Conservation (phyloP, 2,888 invertebrate genomes). For the Pollenia griseotomentosa region DNA sequence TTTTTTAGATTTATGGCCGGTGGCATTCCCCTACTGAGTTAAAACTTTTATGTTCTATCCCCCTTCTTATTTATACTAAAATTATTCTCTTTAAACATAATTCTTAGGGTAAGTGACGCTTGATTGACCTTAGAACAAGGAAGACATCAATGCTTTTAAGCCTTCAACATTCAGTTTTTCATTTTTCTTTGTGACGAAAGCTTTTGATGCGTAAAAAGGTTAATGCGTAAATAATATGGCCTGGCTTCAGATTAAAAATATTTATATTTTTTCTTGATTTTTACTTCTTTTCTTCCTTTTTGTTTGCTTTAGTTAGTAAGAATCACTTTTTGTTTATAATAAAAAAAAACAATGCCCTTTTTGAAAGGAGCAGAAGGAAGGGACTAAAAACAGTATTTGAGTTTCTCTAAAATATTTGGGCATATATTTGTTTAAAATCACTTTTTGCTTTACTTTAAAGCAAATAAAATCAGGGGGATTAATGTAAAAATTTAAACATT, state of each 20-base stretch:
- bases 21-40: constrained; percentile 27
- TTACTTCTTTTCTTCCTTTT: background rate
- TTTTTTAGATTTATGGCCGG: constrained; percentile 50
- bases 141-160: constrained; percentile 18
- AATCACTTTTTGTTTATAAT: constrained; percentile 10
- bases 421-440: constrained; percentile 27
- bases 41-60: constrained; percentile 48
- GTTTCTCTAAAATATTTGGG: constrained; percentile 16
- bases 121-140: constrained; percentile 58
- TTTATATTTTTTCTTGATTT: constrained; percentile 11
- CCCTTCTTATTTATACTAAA: background rate
- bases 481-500: constrained; percentile 32
- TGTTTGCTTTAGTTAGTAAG: background rate
- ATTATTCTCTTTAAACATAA: constrained; percentile 14
- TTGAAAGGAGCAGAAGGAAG: background rate
- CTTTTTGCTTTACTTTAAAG: constrained; percentile 52
- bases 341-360: background rate
- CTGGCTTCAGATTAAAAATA: background rate
- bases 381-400: constrained; percentile 19
- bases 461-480: constrained; percentile 50
- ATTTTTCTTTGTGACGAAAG: constrained; percentile 38
- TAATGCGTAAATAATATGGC: constrained; percentile 65
- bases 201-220: constrained; percentile 64
- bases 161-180: constrained; percentile 9
- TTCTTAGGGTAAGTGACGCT: constrained; percentile 19